Evolutionary conservation across 2,888 invertebrate species (phyloP).

Genomic region (Strigamia maritima): DNA sequence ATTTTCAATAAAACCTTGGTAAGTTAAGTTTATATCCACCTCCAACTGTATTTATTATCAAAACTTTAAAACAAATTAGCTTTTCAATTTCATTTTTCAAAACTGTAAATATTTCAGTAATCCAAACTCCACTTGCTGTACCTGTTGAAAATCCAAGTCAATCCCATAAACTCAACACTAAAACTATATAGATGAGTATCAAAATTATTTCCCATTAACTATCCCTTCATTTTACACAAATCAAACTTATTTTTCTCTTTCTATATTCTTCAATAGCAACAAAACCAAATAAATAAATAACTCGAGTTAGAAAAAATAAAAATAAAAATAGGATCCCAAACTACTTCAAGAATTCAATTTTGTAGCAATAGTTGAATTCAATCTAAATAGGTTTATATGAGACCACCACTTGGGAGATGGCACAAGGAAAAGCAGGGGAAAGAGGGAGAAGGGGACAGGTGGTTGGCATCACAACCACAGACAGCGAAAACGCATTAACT

Average conservation of each 20-base stretch:
- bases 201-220: no score
- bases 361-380: constrained; percentile 30
- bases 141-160: no score
- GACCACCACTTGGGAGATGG: constrained; percentile 26
- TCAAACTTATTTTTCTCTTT: no score
- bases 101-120: neutral
- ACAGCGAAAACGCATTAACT: constrained; percentile 32
- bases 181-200: no score
- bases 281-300: neutral
- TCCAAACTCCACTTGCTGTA: neutral
- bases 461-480: constrained; percentile 32
- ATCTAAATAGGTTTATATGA: constrained; percentile 32
- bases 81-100: neutral
- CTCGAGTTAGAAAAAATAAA: neutral
- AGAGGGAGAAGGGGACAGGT: constrained; percentile 1
- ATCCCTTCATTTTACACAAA: no score
- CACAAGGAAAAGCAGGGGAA: neutral
- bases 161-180: no score
- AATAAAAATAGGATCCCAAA: neutral
- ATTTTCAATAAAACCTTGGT: neutral
- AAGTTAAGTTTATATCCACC: neutral
- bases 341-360: constrained; percentile 21
- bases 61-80: neutral
- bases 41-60: neutral
- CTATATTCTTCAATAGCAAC: no score